These are phyloP conservation scores for Lasioglossum lativentre DNA, from an alignment of 2,888 invertebrate genomes.

Conservation along the genomic window DNA sequence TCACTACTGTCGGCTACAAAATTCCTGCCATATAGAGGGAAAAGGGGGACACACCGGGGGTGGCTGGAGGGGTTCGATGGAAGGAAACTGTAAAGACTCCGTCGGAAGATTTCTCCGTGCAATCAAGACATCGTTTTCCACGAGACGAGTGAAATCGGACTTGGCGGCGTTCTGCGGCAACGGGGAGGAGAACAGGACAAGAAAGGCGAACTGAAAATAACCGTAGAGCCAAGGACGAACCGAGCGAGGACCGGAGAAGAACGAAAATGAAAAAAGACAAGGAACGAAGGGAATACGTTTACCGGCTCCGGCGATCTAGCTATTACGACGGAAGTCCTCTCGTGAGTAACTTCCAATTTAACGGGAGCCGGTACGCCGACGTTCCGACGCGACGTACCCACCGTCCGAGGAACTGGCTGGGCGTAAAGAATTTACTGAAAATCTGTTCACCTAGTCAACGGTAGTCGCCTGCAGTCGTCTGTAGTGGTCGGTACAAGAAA, in stretches of 20 bases:
- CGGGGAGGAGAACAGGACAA: slow-evolving; percentile 44
- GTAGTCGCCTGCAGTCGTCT: neutral
- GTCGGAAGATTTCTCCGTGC: slow-evolving; percentile 68
- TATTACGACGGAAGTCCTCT: slow-evolving; percentile 43
- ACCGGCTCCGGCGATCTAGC: slow-evolving; percentile 38
- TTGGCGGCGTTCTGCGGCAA: slow-evolving; percentile 59
- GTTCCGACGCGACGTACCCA: neutral
- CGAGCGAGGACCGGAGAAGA: neutral
- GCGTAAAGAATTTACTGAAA: slow-evolving; percentile 44
- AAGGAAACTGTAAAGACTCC: slow-evolving; percentile 60
- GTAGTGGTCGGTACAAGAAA: neutral
- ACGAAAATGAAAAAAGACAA: slow-evolving; percentile 23
- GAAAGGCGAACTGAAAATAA: slow-evolving; percentile 43
- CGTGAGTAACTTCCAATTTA: slow-evolving; percentile 61
- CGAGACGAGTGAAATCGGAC: slow-evolving; percentile 72
- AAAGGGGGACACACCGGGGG: neutral
- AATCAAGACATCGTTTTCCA: slow-evolving; percentile 74
- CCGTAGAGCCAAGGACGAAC: slow-evolving; percentile 23
- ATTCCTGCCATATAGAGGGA: slow-evolving; percentile 41
- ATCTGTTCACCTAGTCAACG: slow-evolving; percentile 18
- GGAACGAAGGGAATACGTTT: slow-evolving; percentile 62
- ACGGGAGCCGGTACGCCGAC: neutral
- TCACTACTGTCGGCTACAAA: slow-evolving; percentile 54
- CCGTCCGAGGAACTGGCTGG: slow-evolving; percentile 32
- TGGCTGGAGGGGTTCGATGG: slow-evolving; percentile 21